These are phyloP conservation scores for Pteronotus mesoamericanus DNA, from an alignment of 2,797 vertebrate species.

Conservation along the genomic window DNA sequence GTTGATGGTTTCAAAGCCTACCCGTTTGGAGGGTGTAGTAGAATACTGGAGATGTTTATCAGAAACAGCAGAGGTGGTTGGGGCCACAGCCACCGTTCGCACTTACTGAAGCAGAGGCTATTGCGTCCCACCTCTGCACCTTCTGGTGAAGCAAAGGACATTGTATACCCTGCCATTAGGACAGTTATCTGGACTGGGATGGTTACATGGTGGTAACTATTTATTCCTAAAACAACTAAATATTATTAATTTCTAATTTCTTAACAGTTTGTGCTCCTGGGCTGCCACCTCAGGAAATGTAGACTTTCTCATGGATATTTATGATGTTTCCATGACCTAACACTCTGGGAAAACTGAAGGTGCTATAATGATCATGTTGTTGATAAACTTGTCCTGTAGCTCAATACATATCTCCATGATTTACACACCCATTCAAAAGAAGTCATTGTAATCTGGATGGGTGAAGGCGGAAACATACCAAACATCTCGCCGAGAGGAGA, in stretches of 20 bases:
- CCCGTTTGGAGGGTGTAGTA: neutral
- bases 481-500: neutral
- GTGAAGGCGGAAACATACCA: neutral
- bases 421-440: neutral
- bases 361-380: neutral
- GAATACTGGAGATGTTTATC: neutral
- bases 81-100: too few relatives aligned
- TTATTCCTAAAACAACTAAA: neutral
- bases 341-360: neutral
- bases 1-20: neutral
- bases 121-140: neutral
- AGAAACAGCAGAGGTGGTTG: neutral
- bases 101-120: neutral
- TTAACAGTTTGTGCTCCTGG: neutral
- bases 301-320: neutral
- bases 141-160: neutral
- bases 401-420: neutral
- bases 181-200: neutral
- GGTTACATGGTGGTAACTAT: neutral
- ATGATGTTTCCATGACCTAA: neutral
- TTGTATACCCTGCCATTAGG: neutral
- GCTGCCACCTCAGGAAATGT: neutral
- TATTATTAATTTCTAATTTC: neutral
- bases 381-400: neutral
- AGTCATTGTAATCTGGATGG: neutral